Percentiles rank a stretch among this genome's conserved stretches.
Conservation (phyloP, 2,888 invertebrate genomes). For the Aporophyla lueneburgensis region DNA sequence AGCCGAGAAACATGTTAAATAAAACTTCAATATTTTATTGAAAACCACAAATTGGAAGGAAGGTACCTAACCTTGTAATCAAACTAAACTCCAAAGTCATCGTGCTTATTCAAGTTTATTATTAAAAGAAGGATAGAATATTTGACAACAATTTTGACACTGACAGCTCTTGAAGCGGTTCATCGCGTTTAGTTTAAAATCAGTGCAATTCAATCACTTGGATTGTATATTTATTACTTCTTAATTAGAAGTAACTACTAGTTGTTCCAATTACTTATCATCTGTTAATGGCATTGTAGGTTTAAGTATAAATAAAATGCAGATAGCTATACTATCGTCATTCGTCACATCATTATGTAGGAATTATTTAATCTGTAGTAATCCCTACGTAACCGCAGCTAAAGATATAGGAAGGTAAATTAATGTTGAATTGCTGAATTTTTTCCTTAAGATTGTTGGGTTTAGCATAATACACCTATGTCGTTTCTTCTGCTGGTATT, state of each 20-base stretch:
- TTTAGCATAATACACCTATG: not conserved
- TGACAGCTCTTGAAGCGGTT: too few species aligned
- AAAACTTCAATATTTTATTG: not conserved
- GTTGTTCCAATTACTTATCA: constrained; percentile 24
- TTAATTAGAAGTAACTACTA: not conserved
- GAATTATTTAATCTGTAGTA: not conserved
- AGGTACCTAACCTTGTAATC: not conserved
- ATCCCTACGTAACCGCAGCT: not conserved
- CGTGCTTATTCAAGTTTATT: not conserved
- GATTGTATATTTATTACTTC: not conserved
- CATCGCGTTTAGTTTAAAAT: too few species aligned
- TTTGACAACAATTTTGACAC: too few species aligned
- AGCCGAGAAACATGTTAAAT: not conserved
- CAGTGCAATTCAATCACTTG: too few species aligned
- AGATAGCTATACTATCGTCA: not conserved
- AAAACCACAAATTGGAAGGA: not conserved
- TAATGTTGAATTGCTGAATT: not conserved
- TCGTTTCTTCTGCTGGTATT: too few species aligned
- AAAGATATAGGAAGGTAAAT: not conserved
- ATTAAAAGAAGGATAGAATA: not conserved
- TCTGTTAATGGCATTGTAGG: not conserved
- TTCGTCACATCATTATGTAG: not conserved
- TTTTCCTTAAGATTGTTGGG: not conserved
- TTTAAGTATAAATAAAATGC: not conserved
- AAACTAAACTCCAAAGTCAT: not conserved